These are phyloP conservation scores for Piprites chloris DNA, from an alignment of 2,113 vertebrate species.

Conservation along the genomic window DNA sequence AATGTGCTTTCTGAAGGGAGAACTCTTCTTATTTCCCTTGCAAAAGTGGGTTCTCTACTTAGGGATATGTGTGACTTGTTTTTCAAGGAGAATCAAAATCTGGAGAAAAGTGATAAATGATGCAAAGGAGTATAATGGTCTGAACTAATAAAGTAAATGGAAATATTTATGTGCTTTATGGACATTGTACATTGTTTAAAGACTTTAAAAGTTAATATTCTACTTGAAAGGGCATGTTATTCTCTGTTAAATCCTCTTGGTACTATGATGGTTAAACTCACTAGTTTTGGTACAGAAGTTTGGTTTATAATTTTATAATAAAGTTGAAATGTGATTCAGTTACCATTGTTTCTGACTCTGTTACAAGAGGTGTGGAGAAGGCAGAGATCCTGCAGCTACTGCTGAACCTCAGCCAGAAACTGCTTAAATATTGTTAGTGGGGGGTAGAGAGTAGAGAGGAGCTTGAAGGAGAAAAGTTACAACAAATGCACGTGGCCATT, in stretches of 20 bases:
- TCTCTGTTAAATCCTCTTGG: slow-evolving; percentile 60
- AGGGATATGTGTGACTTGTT: background rate
- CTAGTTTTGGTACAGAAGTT: slow-evolving; percentile 72
- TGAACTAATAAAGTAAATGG: slow-evolving; percentile 58
- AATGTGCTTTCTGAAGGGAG: background rate
- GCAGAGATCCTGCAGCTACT: background rate
- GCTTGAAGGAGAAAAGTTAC: background rate
- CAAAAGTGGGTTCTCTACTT: background rate
- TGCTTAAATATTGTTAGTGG: background rate
- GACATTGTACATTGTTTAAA: slow-evolving; percentile 55
- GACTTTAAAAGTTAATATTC: slow-evolving; percentile 56
- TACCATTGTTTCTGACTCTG: background rate
- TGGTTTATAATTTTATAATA: slow-evolving; percentile 84
- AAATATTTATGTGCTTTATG: slow-evolving; percentile 54
- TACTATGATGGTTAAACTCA: slow-evolving; percentile 32
- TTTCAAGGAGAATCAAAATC: background rate
- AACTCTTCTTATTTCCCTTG: background rate
- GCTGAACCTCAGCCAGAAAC: background rate
- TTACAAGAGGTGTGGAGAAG: background rate
- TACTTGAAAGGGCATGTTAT: slow-evolving; percentile 51
- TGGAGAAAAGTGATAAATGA: slow-evolving; percentile 1
- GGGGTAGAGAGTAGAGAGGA: background rate
- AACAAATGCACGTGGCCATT: background rate
- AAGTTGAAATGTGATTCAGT: slow-evolving; percentile 64
- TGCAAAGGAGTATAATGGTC: slow-evolving; percentile 47